phyloP scores from a whole-genome alignment of 92 coral and sea anemone genomes.

The Montipora capitata region DNA sequence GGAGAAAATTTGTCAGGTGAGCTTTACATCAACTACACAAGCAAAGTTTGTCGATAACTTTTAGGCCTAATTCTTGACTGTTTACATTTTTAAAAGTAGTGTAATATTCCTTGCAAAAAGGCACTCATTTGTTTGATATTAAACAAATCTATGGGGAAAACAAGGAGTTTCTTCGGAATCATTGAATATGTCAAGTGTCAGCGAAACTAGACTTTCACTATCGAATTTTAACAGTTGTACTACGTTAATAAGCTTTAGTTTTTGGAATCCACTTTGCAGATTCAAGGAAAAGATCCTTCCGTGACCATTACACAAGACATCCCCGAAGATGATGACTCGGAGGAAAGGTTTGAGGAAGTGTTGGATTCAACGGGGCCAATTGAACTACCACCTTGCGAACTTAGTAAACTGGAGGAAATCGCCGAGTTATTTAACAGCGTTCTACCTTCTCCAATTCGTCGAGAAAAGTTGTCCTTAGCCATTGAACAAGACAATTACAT shows the following conservation, averaged over 20 bases:
- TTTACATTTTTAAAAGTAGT: not conserved
- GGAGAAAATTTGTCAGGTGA: slow-evolving; percentile 99
- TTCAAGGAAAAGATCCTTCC: slow-evolving; percentile 99
- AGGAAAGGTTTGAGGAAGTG: slow-evolving; percentile 98
- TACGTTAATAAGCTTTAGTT: slow-evolving; percentile 7
- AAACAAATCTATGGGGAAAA: slow-evolving; percentile 31
- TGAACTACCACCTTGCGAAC: slow-evolving; percentile 97
- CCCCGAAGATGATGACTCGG: slow-evolving; percentile 96
- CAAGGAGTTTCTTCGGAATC: slow-evolving; percentile 64
- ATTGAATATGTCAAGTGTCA: slow-evolving; percentile 7
- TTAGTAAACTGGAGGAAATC: slow-evolving; percentile 96
- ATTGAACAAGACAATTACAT: slow-evolving; percentile 98
- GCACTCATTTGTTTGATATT: slow-evolving; percentile 30
- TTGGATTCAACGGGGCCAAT: slow-evolving; percentile 97
- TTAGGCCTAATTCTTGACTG: not conserved
- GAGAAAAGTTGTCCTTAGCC: slow-evolving; percentile 95
- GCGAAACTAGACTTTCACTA: not conserved
- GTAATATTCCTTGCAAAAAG: slow-evolving; percentile 3
- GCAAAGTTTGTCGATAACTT: not conserved
- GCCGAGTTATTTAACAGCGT: slow-evolving; percentile 95
- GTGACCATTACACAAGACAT: slow-evolving; percentile 97
- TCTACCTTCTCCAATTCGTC: slow-evolving; percentile 91
- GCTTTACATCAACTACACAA: not conserved
- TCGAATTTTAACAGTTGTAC: not conserved
- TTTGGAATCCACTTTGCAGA: slow-evolving; percentile 77